phyloP scores from a whole-genome alignment of 2,888 invertebrate species.

The Trissolcus brochymenae region DNA sequence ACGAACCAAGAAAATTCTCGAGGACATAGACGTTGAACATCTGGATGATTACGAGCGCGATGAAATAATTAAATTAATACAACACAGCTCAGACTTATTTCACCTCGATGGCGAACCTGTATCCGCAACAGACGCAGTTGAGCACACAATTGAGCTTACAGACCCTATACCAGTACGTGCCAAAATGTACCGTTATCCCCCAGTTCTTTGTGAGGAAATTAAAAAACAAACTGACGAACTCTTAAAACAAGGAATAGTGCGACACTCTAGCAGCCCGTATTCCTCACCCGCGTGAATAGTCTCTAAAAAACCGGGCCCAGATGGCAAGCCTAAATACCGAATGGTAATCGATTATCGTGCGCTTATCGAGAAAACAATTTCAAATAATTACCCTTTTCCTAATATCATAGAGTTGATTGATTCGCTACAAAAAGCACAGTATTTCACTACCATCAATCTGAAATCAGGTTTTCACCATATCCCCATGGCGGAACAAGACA shows the following conservation, averaged over 20 bases:
- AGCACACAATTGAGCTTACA: neutral
- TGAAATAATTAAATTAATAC: too few relatives aligned
- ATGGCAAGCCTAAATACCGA: slow-evolving; percentile 21
- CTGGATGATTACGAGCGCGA: too few relatives aligned
- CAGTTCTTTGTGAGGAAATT: neutral
- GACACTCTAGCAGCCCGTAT: neutral
- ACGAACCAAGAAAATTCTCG: too few relatives aligned
- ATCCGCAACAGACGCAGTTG: neutral
- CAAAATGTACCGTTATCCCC: neutral
- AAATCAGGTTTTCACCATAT: slow-evolving; percentile 46
- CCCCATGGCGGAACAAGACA: slow-evolving; percentile 4
- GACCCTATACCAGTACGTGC: neutral
- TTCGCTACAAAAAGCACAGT: slow-evolving; percentile 32
- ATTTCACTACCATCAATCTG: slow-evolving; percentile 46
- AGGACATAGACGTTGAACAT: too few relatives aligned
- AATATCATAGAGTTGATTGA: slow-evolving; percentile 48
- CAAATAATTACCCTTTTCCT: slow-evolving; percentile 39
- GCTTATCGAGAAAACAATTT: slow-evolving; percentile 40
- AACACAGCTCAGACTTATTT: too few relatives aligned
- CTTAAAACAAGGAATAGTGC: neutral
- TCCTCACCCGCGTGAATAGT: slow-evolving; percentile 31
- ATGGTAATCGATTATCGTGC: slow-evolving; percentile 38
- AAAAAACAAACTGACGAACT: neutral
- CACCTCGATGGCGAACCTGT: too few relatives aligned
- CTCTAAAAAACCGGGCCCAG: slow-evolving; percentile 39